Base-by-base conservation (phyloP, 2,113 vertebrate species). In the Phalacrocorax pelagicus region DNA sequence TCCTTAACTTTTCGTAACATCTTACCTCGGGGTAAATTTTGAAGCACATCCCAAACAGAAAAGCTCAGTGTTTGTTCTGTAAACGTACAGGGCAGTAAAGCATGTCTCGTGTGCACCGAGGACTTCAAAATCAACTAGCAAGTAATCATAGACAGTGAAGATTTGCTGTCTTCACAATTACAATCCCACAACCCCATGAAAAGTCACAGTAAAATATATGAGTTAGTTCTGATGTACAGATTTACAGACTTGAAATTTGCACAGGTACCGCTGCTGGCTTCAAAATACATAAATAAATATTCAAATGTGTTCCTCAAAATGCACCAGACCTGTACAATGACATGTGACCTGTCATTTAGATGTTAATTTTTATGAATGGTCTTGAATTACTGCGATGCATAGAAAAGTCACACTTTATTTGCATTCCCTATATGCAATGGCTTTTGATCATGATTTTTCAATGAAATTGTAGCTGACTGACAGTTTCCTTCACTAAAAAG, bases 321-420 rank as follows among this genome's bases (percentile, higher is more conserved):
- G 2, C n/a, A 44, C 7, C 58, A 55, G 81, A 69, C 15, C 34
- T 52, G 42, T 21, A 2, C 1, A 1, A 7, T 0, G 11, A 23
- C 40, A 4, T 0, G 7, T 46, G 44, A 38, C 30, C 59, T 51
- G 49, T 77, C 79, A 38, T 80, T 77, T 9, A 1, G 10, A 4
- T 11, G 18, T 3, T 81, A 27, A 19, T 23, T 61, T 52, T 42
- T 78, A 69, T 17, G 4, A 26, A 44, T 59, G 61, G n/a, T 20
- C 49, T 84, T 59, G n/a, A 94, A 73, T 83, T 59, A 17, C 22
- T 57, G 54, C 24, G 51, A 58, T 29, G 18, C 59, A 20, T 5
- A 26, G 77, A 46, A 96, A 91, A 70, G 23, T 61, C 72, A 13
- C 66, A 63, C 92, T 94, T 90, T 81, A 38, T 96, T 86, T 63